These are phyloP conservation scores for Lacerta bilineata DNA, from an alignment of 2,797 vertebrate species.

Conservation along the genomic window DNA sequence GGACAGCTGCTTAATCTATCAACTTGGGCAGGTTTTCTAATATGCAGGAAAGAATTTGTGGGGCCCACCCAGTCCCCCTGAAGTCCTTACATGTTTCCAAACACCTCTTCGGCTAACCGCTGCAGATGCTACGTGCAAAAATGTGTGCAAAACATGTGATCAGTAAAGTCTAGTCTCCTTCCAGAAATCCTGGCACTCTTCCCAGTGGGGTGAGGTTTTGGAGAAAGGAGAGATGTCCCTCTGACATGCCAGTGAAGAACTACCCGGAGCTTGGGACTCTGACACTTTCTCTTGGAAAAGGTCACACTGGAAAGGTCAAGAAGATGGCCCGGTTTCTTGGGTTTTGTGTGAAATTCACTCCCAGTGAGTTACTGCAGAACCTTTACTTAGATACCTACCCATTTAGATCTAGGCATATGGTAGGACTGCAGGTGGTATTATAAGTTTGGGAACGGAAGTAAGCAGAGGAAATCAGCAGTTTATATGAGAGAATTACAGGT, in stretches of 20 bases:
- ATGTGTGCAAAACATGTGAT: constrained; percentile 71
- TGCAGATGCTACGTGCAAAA: constrained; percentile 77
- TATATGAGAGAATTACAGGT: constrained; percentile 38
- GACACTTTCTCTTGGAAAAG: constrained; percentile 63
- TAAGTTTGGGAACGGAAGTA: constrained; percentile 7
- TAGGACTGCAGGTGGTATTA: neutral
- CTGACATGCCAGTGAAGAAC: constrained; percentile 61
- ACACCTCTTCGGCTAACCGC: constrained; percentile 58
- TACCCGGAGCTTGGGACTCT: constrained; percentile 57
- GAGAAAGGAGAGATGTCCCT: constrained; percentile 63
- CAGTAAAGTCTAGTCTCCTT: constrained; percentile 44
- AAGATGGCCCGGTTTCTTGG: constrained; percentile 47
- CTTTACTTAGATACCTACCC: neutral
- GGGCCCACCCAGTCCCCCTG: constrained; percentile 74
- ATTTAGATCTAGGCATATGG: constrained; percentile 13
- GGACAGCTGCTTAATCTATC: constrained; percentile 77
- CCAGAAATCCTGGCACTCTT: constrained; percentile 53
- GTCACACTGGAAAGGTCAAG: constrained; percentile 43
- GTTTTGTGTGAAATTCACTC: constrained; percentile 43
- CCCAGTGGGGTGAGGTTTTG: constrained; percentile 66
- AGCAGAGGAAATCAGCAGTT: constrained; percentile 26
- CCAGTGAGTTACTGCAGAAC: constrained; percentile 2
- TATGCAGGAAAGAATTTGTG: constrained; percentile 71
- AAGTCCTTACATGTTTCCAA: constrained; percentile 77
- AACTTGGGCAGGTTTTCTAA: constrained; percentile 70